Percentiles rank a stretch among this genome's conserved stretches.
Conservation (phyloP, 2,113 vertebrate species). For the Phylloscopus trochilus region DNA sequence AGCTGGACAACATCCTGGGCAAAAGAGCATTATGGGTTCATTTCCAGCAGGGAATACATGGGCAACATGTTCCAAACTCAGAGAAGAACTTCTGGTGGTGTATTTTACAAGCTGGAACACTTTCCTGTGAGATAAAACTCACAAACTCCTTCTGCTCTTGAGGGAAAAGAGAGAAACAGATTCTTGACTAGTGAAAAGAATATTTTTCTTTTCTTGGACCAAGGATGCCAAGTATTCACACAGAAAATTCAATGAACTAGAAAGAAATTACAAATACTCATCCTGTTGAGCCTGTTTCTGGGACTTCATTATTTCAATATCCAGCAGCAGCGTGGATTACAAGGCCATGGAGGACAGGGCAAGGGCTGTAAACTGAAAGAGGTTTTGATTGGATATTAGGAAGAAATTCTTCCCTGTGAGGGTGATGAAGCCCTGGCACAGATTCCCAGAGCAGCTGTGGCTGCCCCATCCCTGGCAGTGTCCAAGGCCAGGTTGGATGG, state of each 20-base stretch:
- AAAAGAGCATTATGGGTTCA: background rate
- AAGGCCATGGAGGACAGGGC: background rate
- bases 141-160: background rate
- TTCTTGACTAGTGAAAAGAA: background rate
- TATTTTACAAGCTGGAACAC: background rate
- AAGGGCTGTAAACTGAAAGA: background rate
- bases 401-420: background rate
- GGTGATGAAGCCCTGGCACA: background rate
- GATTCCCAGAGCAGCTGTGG: background rate
- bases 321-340: background rate
- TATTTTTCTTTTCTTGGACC: too few relatives aligned
- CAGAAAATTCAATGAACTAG: background rate
- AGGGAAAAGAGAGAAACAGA: background rate
- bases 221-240: background rate
- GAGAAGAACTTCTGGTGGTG: background rate
- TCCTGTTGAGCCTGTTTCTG: background rate
- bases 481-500: rapidly evolving
- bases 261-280: background rate
- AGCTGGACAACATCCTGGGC: background rate
- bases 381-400: background rate
- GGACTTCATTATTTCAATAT: background rate
- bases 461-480: background rate
- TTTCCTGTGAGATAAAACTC: background rate
- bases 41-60: background rate
- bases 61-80: background rate